phyloP scores from a whole-genome alignment of 1,140 invertebrate species.

The Tetragnatha versicolor region DNA sequence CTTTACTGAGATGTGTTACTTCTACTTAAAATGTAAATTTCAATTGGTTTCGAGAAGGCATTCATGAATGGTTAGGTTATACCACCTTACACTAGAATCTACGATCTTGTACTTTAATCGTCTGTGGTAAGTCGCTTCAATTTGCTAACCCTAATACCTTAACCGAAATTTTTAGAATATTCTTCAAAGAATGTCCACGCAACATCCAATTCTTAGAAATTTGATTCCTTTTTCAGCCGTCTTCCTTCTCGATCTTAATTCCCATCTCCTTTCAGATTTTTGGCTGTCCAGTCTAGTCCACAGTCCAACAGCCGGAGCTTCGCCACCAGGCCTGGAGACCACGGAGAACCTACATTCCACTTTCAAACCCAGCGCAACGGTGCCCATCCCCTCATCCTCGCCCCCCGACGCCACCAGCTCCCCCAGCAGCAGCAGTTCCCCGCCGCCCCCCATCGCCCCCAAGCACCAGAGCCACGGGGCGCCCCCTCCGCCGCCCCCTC shows the following conservation, averaged over 20 bases:
- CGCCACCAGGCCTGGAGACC: slow-evolving; percentile 59
- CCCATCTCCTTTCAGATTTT: slow-evolving; percentile 71
- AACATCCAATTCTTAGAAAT: slow-evolving; percentile 47
- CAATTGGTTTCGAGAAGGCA: too few relatives aligned
- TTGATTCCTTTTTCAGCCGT: neutral
- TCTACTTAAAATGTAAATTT: too few relatives aligned
- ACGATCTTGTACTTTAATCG: too few relatives aligned
- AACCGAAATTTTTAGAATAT: too few relatives aligned
- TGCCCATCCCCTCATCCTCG: neutral
- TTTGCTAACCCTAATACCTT: too few relatives aligned
- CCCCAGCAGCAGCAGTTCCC: slow-evolving; percentile 26
- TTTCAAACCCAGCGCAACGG: slow-evolving; percentile 63
- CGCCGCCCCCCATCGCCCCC: slow-evolving; percentile 52
- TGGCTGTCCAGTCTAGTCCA: slow-evolving; percentile 85
- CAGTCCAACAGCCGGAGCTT: slow-evolving; percentile 64
- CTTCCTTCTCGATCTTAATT: neutral
- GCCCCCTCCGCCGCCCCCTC: slow-evolving; percentile 72
- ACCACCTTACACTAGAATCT: too few relatives aligned
- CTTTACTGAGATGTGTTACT: too few relatives aligned
- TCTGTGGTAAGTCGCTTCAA: too few relatives aligned
- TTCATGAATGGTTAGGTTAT: too few relatives aligned
- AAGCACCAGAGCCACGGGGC: slow-evolving; percentile 43
- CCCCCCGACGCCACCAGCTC: neutral
- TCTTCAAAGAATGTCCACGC: too few relatives aligned
- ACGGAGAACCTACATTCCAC: slow-evolving; percentile 69